phyloP scores from a whole-genome alignment of 2,888 invertebrate genomes.

The Hydroisotoma schaefferi region DNA sequence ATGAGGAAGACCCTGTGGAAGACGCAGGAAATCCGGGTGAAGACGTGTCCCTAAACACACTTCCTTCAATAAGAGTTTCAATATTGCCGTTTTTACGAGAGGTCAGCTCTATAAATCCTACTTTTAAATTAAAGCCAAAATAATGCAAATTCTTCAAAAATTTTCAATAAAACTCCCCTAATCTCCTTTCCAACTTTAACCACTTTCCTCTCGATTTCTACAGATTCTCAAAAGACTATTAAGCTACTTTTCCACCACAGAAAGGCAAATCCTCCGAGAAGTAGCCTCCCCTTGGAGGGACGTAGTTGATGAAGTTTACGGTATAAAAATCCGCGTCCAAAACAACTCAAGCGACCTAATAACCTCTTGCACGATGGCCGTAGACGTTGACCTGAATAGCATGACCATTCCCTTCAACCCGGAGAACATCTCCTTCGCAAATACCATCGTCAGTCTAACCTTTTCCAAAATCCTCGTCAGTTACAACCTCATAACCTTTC shows the following conservation, averaged over 20 bases:
- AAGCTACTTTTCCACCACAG: constrained; percentile 22
- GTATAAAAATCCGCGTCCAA: constrained; percentile 36
- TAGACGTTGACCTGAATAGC: constrained; percentile 39
- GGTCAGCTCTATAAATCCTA: no score
- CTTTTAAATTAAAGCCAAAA: no score
- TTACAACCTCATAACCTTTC: constrained; percentile 42
- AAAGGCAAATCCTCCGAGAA: constrained; percentile 31
- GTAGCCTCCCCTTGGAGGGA: constrained; percentile 36
- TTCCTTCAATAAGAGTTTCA: no score
- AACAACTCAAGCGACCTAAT: constrained; percentile 39
- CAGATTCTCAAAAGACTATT: constrained; percentile 34
- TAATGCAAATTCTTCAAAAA: no score
- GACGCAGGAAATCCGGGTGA: no score
- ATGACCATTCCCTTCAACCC: constrained; percentile 42
- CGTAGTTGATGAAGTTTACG: constrained; percentile 36
- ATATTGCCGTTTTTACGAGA: no score
- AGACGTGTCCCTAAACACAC: no score
- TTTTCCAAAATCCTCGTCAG: constrained; percentile 44
- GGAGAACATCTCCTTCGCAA: constrained; percentile 28
- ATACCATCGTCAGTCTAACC: constrained; percentile 25
- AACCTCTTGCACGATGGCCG: constrained; percentile 24
- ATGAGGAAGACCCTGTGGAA: no score
- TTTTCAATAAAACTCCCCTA: no score
- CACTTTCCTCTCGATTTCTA: neutral
- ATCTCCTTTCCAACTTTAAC: neutral